Evolutionary conservation across 2,113 vertebrate genomes (phyloP).

Genomic region (Lynx canadensis): DNA sequence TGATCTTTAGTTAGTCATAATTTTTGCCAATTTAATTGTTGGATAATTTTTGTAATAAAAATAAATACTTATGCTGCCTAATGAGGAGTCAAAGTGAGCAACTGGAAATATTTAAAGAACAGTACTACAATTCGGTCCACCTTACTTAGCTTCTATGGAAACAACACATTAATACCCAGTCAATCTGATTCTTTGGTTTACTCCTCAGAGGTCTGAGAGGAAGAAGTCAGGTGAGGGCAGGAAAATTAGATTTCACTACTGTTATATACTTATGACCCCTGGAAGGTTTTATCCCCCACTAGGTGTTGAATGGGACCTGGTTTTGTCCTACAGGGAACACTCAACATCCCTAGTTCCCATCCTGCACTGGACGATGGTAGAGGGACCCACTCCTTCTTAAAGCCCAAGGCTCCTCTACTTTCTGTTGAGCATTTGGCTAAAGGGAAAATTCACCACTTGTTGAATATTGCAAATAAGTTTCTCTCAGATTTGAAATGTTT

Average conservation of each 20-base stretch:
- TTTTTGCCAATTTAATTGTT: conserved; percentile 68
- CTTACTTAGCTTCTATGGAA: neutral
- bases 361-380: neutral
- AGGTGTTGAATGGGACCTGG: neutral
- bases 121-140: neutral
- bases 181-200: neutral
- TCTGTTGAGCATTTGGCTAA: neutral
- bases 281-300: rapidly evolving
- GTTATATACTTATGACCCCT: neutral
- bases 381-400: neutral
- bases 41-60: conserved; percentile 47
- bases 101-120: conserved; percentile 44
- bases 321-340: neutral
- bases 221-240: neutral
- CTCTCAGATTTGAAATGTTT: conserved; percentile 49
- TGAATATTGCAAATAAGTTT: conserved; percentile 48
- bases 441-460: conserved; percentile 47
- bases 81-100: neutral
- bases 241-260: neutral
- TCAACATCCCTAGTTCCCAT: neutral
- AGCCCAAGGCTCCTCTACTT: neutral
- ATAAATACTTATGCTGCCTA: conserved; percentile 52
- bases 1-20: conserved; percentile 57
- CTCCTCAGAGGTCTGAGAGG: neutral
- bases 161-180: neutral